Percentiles rank a stretch among this genome's conserved stretches.
Evolutionary conservation across 2,888 invertebrate genomes (phyloP).

Genomic region (Chrysina gloriosa): DNA sequence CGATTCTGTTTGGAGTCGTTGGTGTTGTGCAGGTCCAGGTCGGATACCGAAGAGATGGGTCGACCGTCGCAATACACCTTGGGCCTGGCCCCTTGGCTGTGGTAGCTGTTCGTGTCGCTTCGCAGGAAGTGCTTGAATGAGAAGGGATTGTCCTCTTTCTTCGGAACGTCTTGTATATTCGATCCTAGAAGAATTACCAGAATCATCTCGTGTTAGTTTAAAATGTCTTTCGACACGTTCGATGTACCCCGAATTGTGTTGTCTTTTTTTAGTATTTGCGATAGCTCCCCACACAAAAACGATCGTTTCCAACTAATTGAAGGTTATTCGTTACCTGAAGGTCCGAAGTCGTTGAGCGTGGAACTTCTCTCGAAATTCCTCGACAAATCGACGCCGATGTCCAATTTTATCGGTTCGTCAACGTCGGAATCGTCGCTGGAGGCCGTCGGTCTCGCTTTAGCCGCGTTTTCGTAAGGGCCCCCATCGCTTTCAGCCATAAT

Average conservation of each 20-base stretch:
- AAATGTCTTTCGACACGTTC: no score
- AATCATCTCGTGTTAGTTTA: no score
- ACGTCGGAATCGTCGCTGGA: constrained; percentile 49
- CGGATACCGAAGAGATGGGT: constrained; percentile 60
- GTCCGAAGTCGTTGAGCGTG: constrained; percentile 37
- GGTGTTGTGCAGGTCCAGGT: constrained; percentile 67
- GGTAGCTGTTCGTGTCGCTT: constrained; percentile 74
- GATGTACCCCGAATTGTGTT: no score
- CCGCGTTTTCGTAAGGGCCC: constrained; percentile 44
- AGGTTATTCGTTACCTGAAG: constrained; percentile 42
- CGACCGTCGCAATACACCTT: constrained; percentile 72
- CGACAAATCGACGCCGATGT: constrained; percentile 47
- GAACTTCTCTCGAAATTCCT: constrained; percentile 39
- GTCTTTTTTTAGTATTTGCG: no score
- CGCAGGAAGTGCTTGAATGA: constrained; percentile 88
- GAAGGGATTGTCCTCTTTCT: constrained; percentile 79
- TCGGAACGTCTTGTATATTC: constrained; percentile 49
- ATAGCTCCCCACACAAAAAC: no score
- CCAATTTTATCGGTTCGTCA: constrained; percentile 50
- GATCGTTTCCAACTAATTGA: neutral
- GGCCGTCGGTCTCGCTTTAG: constrained; percentile 33
- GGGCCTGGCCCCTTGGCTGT: constrained; percentile 81
- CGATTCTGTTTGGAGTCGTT: constrained; percentile 65
- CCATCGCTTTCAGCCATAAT: constrained; percentile 55
- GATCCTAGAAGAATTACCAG: no score